These are phyloP conservation scores for Rhynchophorus ferrugineus DNA, from an alignment of 1,140 invertebrate species.

Conservation along the genomic window DNA sequence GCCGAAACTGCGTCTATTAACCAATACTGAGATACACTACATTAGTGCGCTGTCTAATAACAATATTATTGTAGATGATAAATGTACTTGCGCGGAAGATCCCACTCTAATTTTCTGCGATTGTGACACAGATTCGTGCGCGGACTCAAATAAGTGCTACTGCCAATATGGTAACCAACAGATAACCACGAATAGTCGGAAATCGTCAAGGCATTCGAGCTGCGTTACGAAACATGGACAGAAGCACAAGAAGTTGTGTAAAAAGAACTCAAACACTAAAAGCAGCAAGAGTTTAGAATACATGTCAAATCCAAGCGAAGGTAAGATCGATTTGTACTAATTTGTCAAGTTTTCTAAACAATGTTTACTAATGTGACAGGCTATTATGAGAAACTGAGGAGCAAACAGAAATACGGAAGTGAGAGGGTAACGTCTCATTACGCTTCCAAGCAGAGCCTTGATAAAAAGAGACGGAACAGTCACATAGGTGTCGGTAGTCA, in stretches of 20 bases:
- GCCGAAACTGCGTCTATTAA: too few species aligned
- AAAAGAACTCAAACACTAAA: slow-evolving; percentile 40
- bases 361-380: slow-evolving; percentile 1
- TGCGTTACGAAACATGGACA: slow-evolving; percentile 42
- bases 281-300: slow-evolving; percentile 53
- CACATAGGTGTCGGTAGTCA: slow-evolving; percentile 1
- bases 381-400: slow-evolving; percentile 41
- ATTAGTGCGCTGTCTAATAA: too few species aligned
- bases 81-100: slow-evolving; percentile 60
- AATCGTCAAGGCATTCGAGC: slow-evolving; percentile 24
- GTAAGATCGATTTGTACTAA: neutral
- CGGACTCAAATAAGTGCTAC: slow-evolving; percentile 83
- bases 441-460: neutral
- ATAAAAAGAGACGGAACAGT: slow-evolving; percentile 15
- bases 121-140: slow-evolving; percentile 79
- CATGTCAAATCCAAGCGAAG: slow-evolving; percentile 39
- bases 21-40: too few species aligned
- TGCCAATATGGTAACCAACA: slow-evolving; percentile 50
- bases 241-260: slow-evolving; percentile 37
- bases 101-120: slow-evolving; percentile 49
- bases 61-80: slow-evolving; percentile 45
- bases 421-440: slow-evolving; percentile 7
- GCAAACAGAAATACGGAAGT: slow-evolving; percentile 22
- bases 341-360: neutral
- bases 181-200: slow-evolving; percentile 34